Evolutionary conservation across 2,888 invertebrate species (phyloP), one percentile per base, ranked within the genome.

Genomic region (Rhogogaster chlorosoma): DNA sequence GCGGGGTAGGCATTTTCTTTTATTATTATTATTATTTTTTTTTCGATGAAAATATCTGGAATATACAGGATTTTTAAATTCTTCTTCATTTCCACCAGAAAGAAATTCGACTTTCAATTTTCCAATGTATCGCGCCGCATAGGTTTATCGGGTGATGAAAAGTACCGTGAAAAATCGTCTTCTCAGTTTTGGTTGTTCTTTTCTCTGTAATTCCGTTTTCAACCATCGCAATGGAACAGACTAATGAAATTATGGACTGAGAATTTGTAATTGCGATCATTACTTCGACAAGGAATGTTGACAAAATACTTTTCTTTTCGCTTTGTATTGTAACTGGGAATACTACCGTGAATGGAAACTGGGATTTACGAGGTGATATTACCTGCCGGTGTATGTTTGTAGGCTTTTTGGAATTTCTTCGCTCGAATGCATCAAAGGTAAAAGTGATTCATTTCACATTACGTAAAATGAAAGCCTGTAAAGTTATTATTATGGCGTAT

Each of bases 351-450:
- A 12, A 26, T 38, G n/a, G 18, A 10, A 18, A 22, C 32, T 77
- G 53, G 26, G 26, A 77, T 53, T 49, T 49, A 77, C 42, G 75
- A 49, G 75, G 49, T 29, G 49, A n/a, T 49, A 49, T 77, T 49
- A 15, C 26, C 12, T 49, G 53, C 5, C 75, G 15, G 49, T 29
- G 18, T n/a, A 77, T 53, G 9, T 22, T 29, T 18, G 29, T 77
- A 12, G 15, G 22, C 38, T 38, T n/a, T 61, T 38, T 22, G n/a
- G 6, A 61, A 80, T 22, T 80, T 80, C 38, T 61, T 61, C n/a
- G 61, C 57, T 18, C 12, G 57, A 80, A 77, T 22, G 18, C 38
- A n/a, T 32, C 61, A 12, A 57, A 57, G 57, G 57, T 78, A 57
- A 10, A 57, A 22, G 36, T 10, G 15, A 29, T 18, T 45, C 9